Conservation (phyloP, 2,797 vertebrate genomes). For the Pipistrellus kuhlii region DNA sequence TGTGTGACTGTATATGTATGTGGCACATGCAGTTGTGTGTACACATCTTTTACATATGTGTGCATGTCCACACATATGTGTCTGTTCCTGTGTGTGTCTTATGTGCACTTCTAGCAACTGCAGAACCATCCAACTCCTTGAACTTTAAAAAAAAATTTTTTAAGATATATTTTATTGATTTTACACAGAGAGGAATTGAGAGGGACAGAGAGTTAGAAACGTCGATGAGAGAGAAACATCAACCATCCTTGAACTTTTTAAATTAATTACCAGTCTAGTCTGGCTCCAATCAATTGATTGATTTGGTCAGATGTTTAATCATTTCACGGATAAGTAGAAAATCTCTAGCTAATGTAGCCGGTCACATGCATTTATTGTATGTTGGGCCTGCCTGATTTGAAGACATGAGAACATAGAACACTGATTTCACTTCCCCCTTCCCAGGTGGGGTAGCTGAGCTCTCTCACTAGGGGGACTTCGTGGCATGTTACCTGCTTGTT, state of each 20-base stretch:
- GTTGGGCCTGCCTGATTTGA: neutral
- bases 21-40: neutral
- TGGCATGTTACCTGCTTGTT: neutral
- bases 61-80: too few relatives aligned
- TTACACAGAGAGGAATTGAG: too few relatives aligned
- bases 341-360: neutral
- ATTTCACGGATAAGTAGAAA: slow-evolving; percentile 38
- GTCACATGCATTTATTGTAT: neutral
- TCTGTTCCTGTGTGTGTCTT: neutral
- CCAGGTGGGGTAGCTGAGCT: neutral
- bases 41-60: neutral
- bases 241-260: neutral
- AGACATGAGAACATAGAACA: neutral
- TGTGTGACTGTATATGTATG: neutral
- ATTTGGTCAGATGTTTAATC: neutral
- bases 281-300: neutral
- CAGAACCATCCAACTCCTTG: neutral
- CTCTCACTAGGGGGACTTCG: neutral
- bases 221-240: too few relatives aligned
- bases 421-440: neutral
- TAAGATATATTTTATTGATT: too few relatives aligned
- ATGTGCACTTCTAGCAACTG: neutral
- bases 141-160: neutral
- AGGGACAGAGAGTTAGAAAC: too few relatives aligned
- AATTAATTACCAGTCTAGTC: neutral